Conservation (phyloP, 23 tunicate species). For the Diplosoma virens region DNA sequence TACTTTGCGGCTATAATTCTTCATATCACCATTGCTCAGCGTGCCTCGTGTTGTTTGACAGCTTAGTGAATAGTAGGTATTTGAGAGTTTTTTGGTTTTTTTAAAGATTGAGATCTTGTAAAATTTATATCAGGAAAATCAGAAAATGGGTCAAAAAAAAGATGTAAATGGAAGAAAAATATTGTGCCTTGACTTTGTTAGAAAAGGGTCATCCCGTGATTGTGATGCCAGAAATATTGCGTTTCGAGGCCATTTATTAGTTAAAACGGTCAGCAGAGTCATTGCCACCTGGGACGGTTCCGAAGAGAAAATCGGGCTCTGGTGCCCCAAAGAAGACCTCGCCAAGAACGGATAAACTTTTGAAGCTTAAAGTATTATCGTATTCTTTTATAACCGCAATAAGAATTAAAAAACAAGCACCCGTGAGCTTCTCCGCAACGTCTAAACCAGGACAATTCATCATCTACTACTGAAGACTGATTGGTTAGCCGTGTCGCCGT, state of each 20-base stretch:
- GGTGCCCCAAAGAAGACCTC: too few relatives aligned
- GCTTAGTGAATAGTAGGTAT: too few relatives aligned
- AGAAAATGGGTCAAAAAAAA: conserved; percentile 1
- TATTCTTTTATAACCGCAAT: conserved; percentile 21
- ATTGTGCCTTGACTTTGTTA: conserved; percentile 5
- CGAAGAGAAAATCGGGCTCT: conserved; percentile 14
- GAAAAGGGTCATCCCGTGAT: conserved; percentile 16
- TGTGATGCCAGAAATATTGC: conserved; percentile 23
- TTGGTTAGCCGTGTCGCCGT: conserved; percentile 11
- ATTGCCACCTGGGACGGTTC: conserved; percentile 26
- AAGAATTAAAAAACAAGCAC: conserved; percentile 19
- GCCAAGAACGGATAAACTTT: conserved; percentile 27
- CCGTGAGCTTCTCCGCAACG: conserved; percentile 12
- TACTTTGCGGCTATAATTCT: too few relatives aligned
- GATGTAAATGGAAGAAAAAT: conserved; percentile 17
- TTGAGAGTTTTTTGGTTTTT: too few relatives aligned
- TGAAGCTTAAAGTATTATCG: conserved; percentile 5
- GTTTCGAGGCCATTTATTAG: too few relatives aligned
- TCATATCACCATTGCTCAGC: too few relatives aligned
- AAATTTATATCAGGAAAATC: too few relatives aligned
- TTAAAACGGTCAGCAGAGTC: too few relatives aligned
- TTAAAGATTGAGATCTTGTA: too few relatives aligned
- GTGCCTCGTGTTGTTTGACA: too few relatives aligned
- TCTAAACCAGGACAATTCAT: conserved; percentile 13
- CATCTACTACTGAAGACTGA: conserved; percentile 6